Evolutionary conservation across 2,113 vertebrate species (phyloP).

Genomic region (Pelmatolapia mariae): DNA sequence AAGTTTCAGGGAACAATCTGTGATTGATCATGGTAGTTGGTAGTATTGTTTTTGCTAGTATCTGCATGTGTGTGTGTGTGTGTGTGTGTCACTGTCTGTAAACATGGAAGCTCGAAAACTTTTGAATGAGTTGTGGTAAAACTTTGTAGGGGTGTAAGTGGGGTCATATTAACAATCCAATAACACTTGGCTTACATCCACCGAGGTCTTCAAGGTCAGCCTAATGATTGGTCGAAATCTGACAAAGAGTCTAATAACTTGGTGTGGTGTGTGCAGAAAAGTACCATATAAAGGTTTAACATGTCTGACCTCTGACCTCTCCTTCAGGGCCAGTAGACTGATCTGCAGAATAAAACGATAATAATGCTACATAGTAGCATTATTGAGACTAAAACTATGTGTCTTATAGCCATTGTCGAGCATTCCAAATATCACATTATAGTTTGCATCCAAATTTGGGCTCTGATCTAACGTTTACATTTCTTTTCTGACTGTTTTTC

Average conservation of each 20-base stretch:
- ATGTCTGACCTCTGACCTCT: background rate
- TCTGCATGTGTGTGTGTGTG: rapidly evolving
- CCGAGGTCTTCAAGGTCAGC: background rate
- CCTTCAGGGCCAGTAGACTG: background rate
- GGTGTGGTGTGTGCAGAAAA: background rate
- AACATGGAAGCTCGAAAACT: background rate
- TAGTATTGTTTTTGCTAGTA: too few species aligned
- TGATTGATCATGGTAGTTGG: too few species aligned
- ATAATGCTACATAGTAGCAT: background rate
- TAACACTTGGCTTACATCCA: background rate
- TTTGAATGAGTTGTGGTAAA: background rate
- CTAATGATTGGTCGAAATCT: background rate
- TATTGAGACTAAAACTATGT: background rate
- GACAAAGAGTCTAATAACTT: background rate
- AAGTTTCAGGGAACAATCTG: background rate
- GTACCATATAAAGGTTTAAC: background rate
- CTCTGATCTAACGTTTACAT: background rate
- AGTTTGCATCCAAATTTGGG: background rate
- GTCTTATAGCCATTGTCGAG: background rate
- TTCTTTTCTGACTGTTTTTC: rapidly evolving
- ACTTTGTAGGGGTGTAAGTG: background rate
- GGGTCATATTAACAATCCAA: background rate
- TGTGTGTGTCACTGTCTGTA: background rate
- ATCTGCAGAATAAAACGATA: background rate
- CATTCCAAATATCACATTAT: background rate